phyloP scores from a whole-genome alignment of 2,888 invertebrate genomes.

The Spisula subtruncata region DNA sequence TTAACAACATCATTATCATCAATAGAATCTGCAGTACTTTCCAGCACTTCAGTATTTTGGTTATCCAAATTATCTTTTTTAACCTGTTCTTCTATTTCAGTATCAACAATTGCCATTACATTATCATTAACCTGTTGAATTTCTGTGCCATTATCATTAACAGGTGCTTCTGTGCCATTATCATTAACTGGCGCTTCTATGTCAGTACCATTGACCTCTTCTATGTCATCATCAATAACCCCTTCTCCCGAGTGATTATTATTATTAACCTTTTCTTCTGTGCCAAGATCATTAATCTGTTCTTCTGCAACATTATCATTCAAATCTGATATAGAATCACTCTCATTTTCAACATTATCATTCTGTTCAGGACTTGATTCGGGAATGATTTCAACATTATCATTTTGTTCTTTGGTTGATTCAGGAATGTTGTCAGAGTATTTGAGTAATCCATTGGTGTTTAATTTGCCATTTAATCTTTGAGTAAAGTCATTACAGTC shows the following conservation, averaged over 20 bases:
- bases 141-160: too few relatives aligned
- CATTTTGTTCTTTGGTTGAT: not conserved
- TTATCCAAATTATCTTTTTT: not conserved
- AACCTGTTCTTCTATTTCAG: not conserved
- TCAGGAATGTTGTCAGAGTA: not conserved
- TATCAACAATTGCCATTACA: not conserved
- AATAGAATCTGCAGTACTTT: not conserved
- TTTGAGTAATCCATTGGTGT: not conserved
- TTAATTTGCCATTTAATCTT: slow-evolving; percentile 4
- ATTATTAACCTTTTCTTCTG: not conserved
- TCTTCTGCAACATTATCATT: not conserved
- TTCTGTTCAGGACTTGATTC: not conserved
- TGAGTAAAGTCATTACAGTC: not conserved
- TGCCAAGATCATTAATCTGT: not conserved
- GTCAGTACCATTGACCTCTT: not conserved
- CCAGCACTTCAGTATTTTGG: not conserved
- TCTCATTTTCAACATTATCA: not conserved
- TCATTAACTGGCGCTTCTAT: not conserved
- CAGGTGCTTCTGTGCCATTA: too few relatives aligned
- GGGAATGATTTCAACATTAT: not conserved
- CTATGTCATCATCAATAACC: not conserved
- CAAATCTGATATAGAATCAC: not conserved
- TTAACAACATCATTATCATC: not conserved
- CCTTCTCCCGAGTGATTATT: not conserved
- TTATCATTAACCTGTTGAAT: too few relatives aligned